A percentile compares a stretch with the other conserved stretches of the same genome.
Evolutionary conservation across 1,140 invertebrate genomes (phyloP).

Genomic region (Pseudomyrmex pallidus): DNA sequence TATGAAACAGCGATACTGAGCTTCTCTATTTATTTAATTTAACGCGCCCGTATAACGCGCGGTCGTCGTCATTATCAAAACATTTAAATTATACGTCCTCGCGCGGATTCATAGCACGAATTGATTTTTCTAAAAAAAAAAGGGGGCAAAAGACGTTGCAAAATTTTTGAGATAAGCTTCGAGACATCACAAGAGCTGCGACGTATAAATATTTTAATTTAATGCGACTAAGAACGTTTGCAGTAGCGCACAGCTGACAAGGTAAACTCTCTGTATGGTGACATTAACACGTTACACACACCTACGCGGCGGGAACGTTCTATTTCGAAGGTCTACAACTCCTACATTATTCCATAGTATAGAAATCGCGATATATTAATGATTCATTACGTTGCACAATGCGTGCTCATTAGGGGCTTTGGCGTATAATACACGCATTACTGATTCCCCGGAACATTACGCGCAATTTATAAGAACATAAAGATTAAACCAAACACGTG

Average conservation of each 20-base stretch:
- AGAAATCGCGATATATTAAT: slow-evolving; percentile 42
- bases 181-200: too few relatives aligned
- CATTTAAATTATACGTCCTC: not conserved
- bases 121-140: too few relatives aligned
- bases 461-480: not conserved
- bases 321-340: slow-evolving; percentile 38
- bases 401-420: not conserved
- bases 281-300: slow-evolving; percentile 10
- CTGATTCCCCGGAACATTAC: not conserved
- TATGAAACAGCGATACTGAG: not conserved
- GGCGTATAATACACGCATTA: slow-evolving; percentile 12
- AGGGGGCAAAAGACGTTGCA: not conserved
- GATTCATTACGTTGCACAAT: slow-evolving; percentile 38
- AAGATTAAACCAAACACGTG: not conserved
- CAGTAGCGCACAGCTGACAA: slow-evolving; percentile 14
- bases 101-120: not conserved
- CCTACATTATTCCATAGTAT: slow-evolving; percentile 30
- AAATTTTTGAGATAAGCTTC: not conserved
- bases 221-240: not conserved
- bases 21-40: slow-evolving; percentile 16
- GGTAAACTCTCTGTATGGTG: slow-evolving; percentile 15
- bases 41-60: not conserved
- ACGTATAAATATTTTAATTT: slow-evolving; percentile 18
- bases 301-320: not conserved
- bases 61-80: not conserved